These are phyloP conservation scores for Lerista edwardsae DNA, from an alignment of 2,797 vertebrate species.

Conservation along the genomic window DNA sequence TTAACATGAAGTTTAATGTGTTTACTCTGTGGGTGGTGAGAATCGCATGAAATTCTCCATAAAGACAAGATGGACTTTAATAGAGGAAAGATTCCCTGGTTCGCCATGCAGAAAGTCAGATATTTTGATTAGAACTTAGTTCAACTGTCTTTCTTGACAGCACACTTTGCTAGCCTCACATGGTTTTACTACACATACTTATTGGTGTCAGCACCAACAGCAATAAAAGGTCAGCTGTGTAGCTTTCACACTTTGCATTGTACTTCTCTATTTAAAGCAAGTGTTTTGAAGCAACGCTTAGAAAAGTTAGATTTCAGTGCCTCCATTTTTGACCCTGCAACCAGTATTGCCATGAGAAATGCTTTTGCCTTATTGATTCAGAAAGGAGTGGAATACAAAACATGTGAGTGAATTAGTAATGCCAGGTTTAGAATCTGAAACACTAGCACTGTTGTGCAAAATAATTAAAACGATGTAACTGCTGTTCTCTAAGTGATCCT, in stretches of 20 bases:
- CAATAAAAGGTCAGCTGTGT: not conserved
- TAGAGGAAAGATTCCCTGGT: not conserved
- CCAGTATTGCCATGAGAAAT: conserved; percentile 6
- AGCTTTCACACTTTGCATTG: not conserved
- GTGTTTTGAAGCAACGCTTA: not conserved
- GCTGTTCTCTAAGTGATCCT: not conserved
- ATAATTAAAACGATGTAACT: not conserved
- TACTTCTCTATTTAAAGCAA: conserved; percentile 13
- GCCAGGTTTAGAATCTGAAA: conserved; percentile 3
- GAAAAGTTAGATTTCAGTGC: not conserved
- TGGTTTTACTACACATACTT: not conserved
- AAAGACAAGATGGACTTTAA: conserved; percentile 5
- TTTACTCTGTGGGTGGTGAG: not conserved
- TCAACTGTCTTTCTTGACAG: not conserved
- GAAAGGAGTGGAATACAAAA: not conserved
- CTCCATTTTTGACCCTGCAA: conserved; percentile 2
- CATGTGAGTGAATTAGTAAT: not conserved
- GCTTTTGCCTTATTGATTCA: not conserved
- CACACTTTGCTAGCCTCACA: not conserved
- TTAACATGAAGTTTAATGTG: conserved; percentile 24
- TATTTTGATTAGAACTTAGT: not conserved
- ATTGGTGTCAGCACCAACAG: not conserved
- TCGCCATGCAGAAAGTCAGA: not conserved
- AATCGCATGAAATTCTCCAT: conserved; percentile 15
- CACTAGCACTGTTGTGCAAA: not conserved